Evolutionary conservation across 2,888 invertebrate genomes (phyloP), one percentile per base, ranked within the genome.

Genomic region (Ornithoptera alexandrae): DNA sequence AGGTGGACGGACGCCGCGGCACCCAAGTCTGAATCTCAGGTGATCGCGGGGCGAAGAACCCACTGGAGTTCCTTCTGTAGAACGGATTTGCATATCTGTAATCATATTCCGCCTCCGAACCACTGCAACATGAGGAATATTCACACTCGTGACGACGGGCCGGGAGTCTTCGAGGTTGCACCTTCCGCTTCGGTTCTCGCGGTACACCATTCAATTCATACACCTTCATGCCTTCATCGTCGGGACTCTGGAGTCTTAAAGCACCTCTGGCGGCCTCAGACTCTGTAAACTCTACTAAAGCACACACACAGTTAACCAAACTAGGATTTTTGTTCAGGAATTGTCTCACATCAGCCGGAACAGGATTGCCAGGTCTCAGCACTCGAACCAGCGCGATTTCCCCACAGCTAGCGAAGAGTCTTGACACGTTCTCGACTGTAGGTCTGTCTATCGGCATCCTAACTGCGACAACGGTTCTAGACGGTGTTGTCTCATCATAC

Each of bases 401-500:
- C 4, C 98, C 98, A 82, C 97, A 98, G 67, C 94, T 93, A 17
- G 96, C 95, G 89, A 98, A 98, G 73, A 98, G 88, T 82, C 98
- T 97, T 0, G 98, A 97, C n/a, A 98, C 97, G 77, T 95, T 96
- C 86, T 98, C 98, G 61, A 98, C 97, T 12, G 96, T 95, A 0
- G 98, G 95, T 77, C 95, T 96, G 58, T 97, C 97, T 69, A 96
- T 93, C 0, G 97, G 97, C 90, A 98, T 94, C 83, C 96, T 95
- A 36, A 97, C 96, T 1, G 97, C 98, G 53, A 98, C 96, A 24
- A 98, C 96, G 0, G 98, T 98, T 77, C 98, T 94, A 0, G 98
- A 98, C 0, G 98, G 97, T 64, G 97, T 97, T 0, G 98, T 97
- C 88, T 98, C 98, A 80, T 98, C 98, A 86, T 97, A 97, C 68